Evolutionary conservation across 2,797 vertebrate genomes (phyloP), one percentile per base, ranked within the genome.

Genomic region (Dipus sagitta): DNA sequence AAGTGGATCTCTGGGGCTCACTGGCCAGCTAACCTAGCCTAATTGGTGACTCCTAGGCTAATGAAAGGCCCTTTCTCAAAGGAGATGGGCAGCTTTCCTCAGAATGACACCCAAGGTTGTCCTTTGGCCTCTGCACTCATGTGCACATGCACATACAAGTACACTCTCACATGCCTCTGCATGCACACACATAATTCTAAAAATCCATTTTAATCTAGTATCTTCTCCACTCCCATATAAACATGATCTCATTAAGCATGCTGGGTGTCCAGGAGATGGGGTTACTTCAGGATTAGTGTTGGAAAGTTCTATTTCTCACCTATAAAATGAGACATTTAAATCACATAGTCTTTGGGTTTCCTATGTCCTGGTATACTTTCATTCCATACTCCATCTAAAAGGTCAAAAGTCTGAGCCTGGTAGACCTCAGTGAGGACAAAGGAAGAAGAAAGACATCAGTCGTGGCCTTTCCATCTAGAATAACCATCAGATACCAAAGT

Each of bases 301-400:
- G 70, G 13, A 42, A 67, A 82, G 30, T 79, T n/a, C 47, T 86
- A 1, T 89, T 58, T 77, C 68, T 95, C 3, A 87, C 10, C 32
- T 70, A 70, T 68, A 91, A 90, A 83, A 62, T 62, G 54, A 88
- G 26, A 64, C 90, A n/a, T 21, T 82, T 81, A 79, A 71, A 34
- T 9, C 79, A 85, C 71, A 54, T n/a, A 26, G 72, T 62, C 30
- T 84, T 38, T 70, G 54, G 77, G 30, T 23, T 0, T 32, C 26
- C 8, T 52, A 82, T 74, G 23, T 75, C n/a, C 62, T 86, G 75
- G 74, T 78, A 47, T 23, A 23, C 47, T 72, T 28, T 92, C 84
- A 58, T 81, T 91, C 30, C 92, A 3, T 78, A 47, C 42, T 70
- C 30, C 24, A 76, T 78, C 54, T 92, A 18, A 86, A 88, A 89